Evolutionary conservation across 64 coral and sea anemone species (phyloP), one percentile per base, ranked within the genome.

Genomic region (Montipora sp.): DNA sequence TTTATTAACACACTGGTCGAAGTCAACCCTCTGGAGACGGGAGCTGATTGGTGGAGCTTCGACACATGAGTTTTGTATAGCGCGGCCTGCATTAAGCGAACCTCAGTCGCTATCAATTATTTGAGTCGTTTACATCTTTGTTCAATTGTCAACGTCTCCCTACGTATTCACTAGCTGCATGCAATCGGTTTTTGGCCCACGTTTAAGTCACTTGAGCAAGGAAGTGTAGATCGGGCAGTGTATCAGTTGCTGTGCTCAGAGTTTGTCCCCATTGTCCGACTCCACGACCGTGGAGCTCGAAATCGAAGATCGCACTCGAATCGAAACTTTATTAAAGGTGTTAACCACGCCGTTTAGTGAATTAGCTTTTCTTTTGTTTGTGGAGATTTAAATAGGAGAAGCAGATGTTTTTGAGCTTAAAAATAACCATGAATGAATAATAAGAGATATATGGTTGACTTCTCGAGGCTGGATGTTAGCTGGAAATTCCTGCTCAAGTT

Each of bases 381-480:
- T 94, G 94, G 92, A 99, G 95, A 99, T 99, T 99, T 96, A 99
- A 99, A 99, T 99, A 99, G 98, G 94, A 90, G 94, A 94, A 96
- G 98, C 98, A 99, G 98, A 99, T 99, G 98, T 99, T 99, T 93
- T 92, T 96, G 94, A 90, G 92, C 95, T 95, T 95, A 94, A 99
- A 99, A 99, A 94, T 99, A 99, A 99, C 91, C 92, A 96, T 99
- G 98, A 99, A 99, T 99, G 98, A 78, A 99, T 99, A 99, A 99
- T 99, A 85, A 99, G 78, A 22, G 86, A 87, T 80, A 55, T 87
- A 73, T 83, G 77, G 59, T 81, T n/a, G 44, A 63, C 80, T 65
- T 51, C 18, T 16, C 36, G 73, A 15, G 24, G 59, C 49, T 60
- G 87, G 87, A 75, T 72, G 14, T 93, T 48, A 74, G 72, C 82